Percentiles rank a stretch among this genome's conserved stretches.
phyloP scores from a whole-genome alignment of 2,113 vertebrate species.

The Prionailurus bengalensis region DNA sequence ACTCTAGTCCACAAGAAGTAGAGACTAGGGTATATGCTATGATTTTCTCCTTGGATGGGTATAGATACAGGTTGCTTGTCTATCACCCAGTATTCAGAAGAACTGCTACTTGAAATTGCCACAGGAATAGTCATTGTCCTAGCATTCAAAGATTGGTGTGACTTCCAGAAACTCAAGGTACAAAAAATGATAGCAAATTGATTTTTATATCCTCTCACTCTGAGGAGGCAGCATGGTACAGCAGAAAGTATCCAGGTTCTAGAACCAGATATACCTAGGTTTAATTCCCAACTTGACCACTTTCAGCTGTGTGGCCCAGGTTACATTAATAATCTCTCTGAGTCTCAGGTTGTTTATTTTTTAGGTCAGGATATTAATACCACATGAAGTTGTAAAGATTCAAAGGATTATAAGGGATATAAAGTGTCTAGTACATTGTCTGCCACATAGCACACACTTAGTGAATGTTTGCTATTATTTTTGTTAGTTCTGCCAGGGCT shows the following conservation, averaged over 20 bases:
- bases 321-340: background rate
- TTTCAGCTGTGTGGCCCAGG: background rate
- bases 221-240: background rate
- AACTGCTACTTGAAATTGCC: slow-evolving; percentile 23
- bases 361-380: background rate
- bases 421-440: background rate
- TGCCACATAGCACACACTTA: background rate
- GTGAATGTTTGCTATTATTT: background rate
- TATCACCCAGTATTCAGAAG: background rate
- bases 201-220: background rate
- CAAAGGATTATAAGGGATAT: background rate
- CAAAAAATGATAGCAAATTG: background rate
- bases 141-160: background rate
- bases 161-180: background rate
- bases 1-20: background rate
- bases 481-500: background rate
- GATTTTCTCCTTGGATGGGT: background rate
- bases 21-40: background rate
- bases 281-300: background rate
- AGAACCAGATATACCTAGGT: background rate
- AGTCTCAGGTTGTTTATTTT: background rate
- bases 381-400: background rate
- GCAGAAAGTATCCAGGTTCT: slow-evolving; percentile 1
- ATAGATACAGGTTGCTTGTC: background rate
- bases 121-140: background rate